Percentiles rank a stretch among this genome's conserved stretches.
These are phyloP conservation scores for Byasa hedistus DNA, from an alignment of 2,888 invertebrate species.

Conservation along the genomic window DNA sequence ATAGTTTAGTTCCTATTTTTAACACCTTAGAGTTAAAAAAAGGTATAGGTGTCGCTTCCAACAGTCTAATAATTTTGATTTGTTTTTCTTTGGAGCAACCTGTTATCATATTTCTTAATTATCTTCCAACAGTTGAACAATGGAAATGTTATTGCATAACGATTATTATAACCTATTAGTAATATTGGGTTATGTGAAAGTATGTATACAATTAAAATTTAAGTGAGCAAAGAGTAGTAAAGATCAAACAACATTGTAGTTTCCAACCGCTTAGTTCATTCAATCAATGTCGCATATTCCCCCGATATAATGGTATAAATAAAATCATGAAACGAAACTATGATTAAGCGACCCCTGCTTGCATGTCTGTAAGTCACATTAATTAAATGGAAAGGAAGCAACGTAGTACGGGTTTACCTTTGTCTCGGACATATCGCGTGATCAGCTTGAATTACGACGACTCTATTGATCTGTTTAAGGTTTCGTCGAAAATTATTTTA, in stretches of 20 bases:
- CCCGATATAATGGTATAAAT: slow-evolving; percentile 28
- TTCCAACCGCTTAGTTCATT: not conserved
- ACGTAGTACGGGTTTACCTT: slow-evolving; percentile 56
- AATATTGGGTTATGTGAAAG: not conserved
- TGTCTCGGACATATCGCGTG: slow-evolving; percentile 72
- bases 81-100: slow-evolving; percentile 16
- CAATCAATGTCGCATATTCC: slow-evolving; percentile 25
- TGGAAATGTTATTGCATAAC: too few species aligned
- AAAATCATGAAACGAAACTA: slow-evolving; percentile 33
- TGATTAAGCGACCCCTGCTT: slow-evolving; percentile 45
- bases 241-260: not conserved
- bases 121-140: not conserved
- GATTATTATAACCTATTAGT: too few species aligned
- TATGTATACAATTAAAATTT: not conserved
- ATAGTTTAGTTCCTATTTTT: too few species aligned
- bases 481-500: slow-evolving; percentile 69
- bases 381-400: slow-evolving; percentile 64
- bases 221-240: not conserved
- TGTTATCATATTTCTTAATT: slow-evolving; percentile 1
- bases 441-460: slow-evolving; percentile 60
- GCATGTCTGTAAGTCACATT: slow-evolving; percentile 63
- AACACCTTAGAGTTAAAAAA: too few species aligned
- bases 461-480: slow-evolving; percentile 70
- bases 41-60: too few species aligned
- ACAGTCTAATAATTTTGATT: slow-evolving; percentile 7